A percentile compares a stretch with the other conserved stretches of the same genome.
Conservation (phyloP, 2,797 vertebrate genomes). For the Tapirus indicus region DNA sequence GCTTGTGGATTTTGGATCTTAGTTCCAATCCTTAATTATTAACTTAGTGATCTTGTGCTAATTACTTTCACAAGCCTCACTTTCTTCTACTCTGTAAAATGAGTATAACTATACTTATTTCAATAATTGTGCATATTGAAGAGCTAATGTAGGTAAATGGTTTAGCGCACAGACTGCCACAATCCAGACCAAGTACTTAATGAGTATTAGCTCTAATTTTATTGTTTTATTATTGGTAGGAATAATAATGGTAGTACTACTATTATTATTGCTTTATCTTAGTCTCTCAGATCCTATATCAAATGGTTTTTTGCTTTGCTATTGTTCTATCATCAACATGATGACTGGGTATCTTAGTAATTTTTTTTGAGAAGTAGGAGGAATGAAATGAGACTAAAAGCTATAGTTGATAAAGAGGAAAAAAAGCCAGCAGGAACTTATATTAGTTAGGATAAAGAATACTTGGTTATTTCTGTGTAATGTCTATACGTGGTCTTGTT, state of each 20-base stretch:
- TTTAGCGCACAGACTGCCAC: not conserved
- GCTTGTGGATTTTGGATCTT: not conserved
- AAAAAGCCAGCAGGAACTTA: not conserved
- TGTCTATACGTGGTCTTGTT: not conserved
- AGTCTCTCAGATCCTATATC: not conserved
- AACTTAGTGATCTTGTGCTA: not conserved
- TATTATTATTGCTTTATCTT: not conserved
- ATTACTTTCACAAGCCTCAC: not conserved
- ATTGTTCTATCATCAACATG: not conserved
- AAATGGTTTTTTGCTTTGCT: not conserved
- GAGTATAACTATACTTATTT: not conserved
- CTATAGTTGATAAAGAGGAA: not conserved
- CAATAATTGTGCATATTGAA: not conserved
- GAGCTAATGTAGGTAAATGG: not conserved
- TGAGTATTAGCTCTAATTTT: not conserved
- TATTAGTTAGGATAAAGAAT: not conserved
- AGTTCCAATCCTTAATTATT: constrained; percentile 8
- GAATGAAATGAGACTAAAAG: not conserved
- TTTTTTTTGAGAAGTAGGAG: constrained; percentile 1
- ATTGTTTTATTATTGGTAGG: not conserved
- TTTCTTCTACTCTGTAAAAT: constrained; percentile 4
- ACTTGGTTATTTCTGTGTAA: not conserved
- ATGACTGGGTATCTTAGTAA: not conserved
- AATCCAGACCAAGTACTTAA: not conserved
- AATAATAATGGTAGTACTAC: not conserved